Conservation (phyloP, 2,797 vertebrate genomes). For the Myoxocephalus aenaeus region DNA sequence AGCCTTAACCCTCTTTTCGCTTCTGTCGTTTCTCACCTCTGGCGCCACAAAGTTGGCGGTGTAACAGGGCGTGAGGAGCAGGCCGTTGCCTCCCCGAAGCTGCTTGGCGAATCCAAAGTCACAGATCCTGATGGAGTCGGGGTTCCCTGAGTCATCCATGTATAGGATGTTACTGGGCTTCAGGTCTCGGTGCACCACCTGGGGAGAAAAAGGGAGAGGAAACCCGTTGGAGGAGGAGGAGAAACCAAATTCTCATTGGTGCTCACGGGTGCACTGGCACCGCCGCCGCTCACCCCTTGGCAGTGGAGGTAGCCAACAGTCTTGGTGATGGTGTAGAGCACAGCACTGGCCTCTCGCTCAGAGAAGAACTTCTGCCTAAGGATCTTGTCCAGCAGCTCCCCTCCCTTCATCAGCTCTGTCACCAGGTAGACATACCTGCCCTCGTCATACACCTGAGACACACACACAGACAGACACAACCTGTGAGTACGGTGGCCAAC, state of each 20-base stretch:
- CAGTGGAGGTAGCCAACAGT: constrained; percentile 98
- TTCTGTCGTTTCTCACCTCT: constrained; percentile 84
- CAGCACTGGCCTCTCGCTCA: constrained; percentile 94
- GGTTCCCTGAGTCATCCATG: constrained; percentile 95
- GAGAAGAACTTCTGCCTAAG: constrained; percentile 97
- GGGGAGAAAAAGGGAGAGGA: not conserved
- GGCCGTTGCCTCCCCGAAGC: constrained; percentile 93
- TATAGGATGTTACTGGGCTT: constrained; percentile 99
- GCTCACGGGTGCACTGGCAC: not conserved
- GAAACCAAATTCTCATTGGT: not conserved
- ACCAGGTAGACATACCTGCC: constrained; percentile 95
- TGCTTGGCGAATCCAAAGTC: constrained; percentile 99
- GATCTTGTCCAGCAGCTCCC: constrained; percentile 95
- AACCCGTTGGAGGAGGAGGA: not conserved
- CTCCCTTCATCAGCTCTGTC: constrained; percentile 97
- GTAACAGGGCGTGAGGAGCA: constrained; percentile 97
- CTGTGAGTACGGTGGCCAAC: not conserved
- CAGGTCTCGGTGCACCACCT: constrained; percentile 98
- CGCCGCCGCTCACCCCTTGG: constrained; percentile 89
- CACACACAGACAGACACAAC: constrained; percentile 20
- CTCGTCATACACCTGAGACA: constrained; percentile 92
- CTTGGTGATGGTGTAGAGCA: constrained; percentile 95
- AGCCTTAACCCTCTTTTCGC: not conserved
- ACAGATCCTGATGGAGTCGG: constrained; percentile 97
- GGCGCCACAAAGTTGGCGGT: constrained; percentile 99